Evolutionary conservation across 2,797 vertebrate species (phyloP).

Genomic region (Sylvilagus floridanus): DNA sequence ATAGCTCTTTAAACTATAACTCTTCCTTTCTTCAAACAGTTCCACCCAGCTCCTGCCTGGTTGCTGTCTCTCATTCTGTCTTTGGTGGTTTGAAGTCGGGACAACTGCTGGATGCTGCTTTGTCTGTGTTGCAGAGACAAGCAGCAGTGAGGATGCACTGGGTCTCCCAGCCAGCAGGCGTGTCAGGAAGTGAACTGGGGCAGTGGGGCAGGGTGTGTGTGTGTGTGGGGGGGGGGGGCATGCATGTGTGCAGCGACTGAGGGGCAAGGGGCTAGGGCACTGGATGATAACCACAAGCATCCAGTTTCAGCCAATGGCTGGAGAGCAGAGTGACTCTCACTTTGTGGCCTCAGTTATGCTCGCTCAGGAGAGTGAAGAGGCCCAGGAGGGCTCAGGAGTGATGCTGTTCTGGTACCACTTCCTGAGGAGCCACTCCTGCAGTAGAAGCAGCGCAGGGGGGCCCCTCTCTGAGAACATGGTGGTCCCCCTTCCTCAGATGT

Average conservation of each 20-base stretch:
- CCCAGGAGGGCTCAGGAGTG: not conserved
- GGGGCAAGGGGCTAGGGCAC: not conserved
- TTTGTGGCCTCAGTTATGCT: not conserved
- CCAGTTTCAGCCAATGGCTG: not conserved
- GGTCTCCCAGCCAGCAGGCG: not conserved
- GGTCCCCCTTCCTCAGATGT: not conserved
- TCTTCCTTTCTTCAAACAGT: not conserved
- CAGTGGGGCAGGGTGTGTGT: not conserved
- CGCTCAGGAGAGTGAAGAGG: not conserved
- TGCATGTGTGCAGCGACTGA: not conserved
- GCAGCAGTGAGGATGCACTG: not conserved
- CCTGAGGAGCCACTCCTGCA: rapidly evolving
- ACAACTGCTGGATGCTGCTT: not conserved
- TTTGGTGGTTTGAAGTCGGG: not conserved
- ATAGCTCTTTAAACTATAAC: not conserved
- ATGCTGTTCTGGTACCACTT: not conserved
- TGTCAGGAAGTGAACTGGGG: not conserved
- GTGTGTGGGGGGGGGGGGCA: no score
- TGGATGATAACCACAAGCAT: not conserved
- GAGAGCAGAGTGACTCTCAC: not conserved
- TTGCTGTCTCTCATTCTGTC: not conserved
- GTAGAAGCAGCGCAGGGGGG: no score
- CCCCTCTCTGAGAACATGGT: not conserved
- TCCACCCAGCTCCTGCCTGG: not conserved
- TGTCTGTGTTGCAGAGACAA: not conserved